phyloP scores from a whole-genome alignment of 2,888 invertebrate species.

The Nineta flava region DNA sequence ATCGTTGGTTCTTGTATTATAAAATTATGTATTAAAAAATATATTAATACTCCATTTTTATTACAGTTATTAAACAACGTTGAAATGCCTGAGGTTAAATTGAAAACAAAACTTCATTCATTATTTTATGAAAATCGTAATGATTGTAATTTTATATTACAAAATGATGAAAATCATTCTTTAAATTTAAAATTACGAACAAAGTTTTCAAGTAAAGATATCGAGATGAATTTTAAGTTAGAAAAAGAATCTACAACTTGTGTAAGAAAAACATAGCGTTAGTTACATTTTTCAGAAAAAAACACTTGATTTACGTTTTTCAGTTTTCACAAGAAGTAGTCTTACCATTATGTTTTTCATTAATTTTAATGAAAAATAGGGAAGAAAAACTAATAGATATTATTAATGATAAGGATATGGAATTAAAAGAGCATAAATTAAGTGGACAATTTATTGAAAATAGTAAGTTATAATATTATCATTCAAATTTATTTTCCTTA shows the following conservation, averaged over 20 bases:
- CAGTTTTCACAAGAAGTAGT: conserved; percentile 23
- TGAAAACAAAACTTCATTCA: conserved; percentile 8
- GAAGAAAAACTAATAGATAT: conserved; percentile 27
- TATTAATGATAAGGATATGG: conserved; percentile 35
- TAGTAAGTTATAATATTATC: no score
- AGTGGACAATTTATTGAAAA: conserved; percentile 3
- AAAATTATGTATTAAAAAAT: no score
- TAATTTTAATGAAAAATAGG: conserved; percentile 30
- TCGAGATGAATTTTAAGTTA: not conserved
- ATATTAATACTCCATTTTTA: conserved; percentile 5
- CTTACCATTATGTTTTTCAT: conserved; percentile 25
- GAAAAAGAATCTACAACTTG: not conserved
- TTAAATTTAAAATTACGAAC: not conserved
- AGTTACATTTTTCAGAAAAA: no score
- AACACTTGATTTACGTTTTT: conserved; percentile 7
- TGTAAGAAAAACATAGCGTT: no score
- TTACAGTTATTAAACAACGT: conserved; percentile 9
- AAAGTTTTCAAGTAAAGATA: not conserved
- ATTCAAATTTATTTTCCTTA: no score
- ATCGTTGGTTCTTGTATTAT: no score
- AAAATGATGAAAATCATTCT: not conserved
- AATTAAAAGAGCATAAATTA: conserved; percentile 35
- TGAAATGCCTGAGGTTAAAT: conserved; percentile 12
- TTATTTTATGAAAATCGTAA: not conserved
- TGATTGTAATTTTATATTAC: conserved; percentile 5